These are phyloP conservation scores for Lithobates pipiens DNA, from an alignment of 2,797 vertebrate species.

Conservation along the genomic window DNA sequence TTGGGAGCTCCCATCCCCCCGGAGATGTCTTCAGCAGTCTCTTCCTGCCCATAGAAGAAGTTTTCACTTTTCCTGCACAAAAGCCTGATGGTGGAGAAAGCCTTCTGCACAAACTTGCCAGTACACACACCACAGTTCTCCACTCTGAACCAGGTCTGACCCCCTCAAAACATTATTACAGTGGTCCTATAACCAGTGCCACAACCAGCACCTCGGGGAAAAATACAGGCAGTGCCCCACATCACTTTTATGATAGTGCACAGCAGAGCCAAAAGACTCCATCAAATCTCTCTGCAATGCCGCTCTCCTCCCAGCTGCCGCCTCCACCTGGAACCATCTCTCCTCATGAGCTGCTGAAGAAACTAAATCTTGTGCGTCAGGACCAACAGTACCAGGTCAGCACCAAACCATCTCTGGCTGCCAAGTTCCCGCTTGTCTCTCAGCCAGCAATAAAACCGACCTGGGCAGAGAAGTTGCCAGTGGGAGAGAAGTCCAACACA, in stretches of 20 bases:
- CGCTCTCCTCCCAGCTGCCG: constrained; percentile 66
- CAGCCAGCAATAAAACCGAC: constrained; percentile 67
- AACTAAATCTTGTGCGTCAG: constrained; percentile 88
- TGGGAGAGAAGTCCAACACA: constrained; percentile 74
- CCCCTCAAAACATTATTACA: neutral
- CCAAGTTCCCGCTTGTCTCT: constrained; percentile 83
- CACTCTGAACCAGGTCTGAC: constrained; percentile 44
- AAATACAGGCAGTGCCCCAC: constrained; percentile 70
- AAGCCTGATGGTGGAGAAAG: constrained; percentile 65
- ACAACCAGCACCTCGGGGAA: constrained; percentile 45
- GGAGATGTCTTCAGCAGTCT: constrained; percentile 77
- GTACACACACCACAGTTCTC: constrained; percentile 5
- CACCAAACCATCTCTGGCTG: constrained; percentile 80
- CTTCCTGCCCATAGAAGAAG: constrained; percentile 69
- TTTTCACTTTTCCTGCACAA: constrained; percentile 59
- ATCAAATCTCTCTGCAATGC: constrained; percentile 51
- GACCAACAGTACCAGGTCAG: constrained; percentile 79
- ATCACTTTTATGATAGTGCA: constrained; percentile 72
- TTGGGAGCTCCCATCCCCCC: constrained; percentile 65
- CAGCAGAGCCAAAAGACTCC: constrained; percentile 67
- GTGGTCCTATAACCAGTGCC: neutral
- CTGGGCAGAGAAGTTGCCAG: constrained; percentile 71
- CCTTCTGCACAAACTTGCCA: constrained; percentile 71
- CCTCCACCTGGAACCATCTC: constrained; percentile 78
- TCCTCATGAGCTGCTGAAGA: constrained; percentile 88